Percentiles rank a stretch among this genome's conserved stretches.
These are phyloP conservation scores for Eilema griseolum DNA, from an alignment of 2,888 invertebrate genomes.

Conservation along the genomic window DNA sequence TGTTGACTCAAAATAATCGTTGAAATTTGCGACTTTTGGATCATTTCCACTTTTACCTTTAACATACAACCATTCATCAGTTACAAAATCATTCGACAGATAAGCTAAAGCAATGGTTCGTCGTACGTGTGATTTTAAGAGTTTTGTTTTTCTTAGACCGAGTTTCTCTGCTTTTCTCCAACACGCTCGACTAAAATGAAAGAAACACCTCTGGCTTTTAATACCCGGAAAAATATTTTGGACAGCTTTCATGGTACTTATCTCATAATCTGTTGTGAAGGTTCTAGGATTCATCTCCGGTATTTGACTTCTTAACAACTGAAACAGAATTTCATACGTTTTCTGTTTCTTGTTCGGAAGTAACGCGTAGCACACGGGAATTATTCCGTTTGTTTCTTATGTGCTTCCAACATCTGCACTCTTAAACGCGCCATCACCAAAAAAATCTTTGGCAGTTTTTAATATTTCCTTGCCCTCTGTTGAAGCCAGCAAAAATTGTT, in stretches of 20 bases:
- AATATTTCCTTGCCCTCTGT: too few relatives aligned
- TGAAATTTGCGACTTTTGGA: constrained; percentile 5
- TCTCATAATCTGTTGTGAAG: background rate
- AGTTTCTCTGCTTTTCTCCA: background rate
- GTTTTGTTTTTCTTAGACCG: constrained; percentile 6
- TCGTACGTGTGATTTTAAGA: constrained; percentile 6
- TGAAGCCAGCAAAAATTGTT: too few relatives aligned
- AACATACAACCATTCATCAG: constrained; percentile 7
- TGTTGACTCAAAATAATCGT: constrained; percentile 5
- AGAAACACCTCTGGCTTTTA: constrained; percentile 3
- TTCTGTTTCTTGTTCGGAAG: background rate
- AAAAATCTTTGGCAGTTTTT: too few relatives aligned
- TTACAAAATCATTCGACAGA: constrained; percentile 4
- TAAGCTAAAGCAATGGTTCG: constrained; percentile 5
- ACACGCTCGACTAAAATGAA: background rate
- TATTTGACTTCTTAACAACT: constrained; percentile 6
- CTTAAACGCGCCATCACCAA: too few relatives aligned
- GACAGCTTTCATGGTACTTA: constrained; percentile 6
- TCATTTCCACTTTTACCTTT: constrained; percentile 5
- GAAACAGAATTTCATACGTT: constrained; percentile 3
- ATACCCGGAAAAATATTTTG: constrained; percentile 1
- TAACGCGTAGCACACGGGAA: too few relatives aligned
- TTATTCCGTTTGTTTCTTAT: too few relatives aligned
- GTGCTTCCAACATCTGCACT: too few relatives aligned
- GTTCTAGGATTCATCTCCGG: constrained; percentile 4